phyloP scores from a whole-genome alignment of 2,888 invertebrate species.

The Agonopterix arenella region DNA sequence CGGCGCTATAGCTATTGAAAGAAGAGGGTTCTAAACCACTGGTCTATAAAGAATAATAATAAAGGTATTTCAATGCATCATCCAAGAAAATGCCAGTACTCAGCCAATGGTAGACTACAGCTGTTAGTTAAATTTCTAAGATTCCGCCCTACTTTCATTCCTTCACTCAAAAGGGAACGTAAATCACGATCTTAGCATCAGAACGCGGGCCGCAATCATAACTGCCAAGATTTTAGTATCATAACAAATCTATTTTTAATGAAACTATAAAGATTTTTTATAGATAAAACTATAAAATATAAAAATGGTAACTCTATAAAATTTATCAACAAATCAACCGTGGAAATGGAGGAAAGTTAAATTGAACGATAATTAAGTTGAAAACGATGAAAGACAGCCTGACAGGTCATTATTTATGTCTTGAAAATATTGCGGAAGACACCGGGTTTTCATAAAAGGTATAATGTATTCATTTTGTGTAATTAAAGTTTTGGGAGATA shows the following conservation, averaged over 20 bases:
- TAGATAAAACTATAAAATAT: neutral
- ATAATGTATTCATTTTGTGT: conserved; percentile 29
- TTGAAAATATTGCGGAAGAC: conserved; percentile 21
- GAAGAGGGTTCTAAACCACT: too few species aligned
- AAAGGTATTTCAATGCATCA: too few species aligned
- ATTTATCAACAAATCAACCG: conserved; percentile 1
- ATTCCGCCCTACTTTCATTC: neutral
- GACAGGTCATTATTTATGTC: conserved; percentile 33
- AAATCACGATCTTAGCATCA: neutral
- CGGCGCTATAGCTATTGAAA: too few species aligned
- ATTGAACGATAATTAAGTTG: conserved; percentile 33
- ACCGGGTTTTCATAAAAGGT: conserved; percentile 36
- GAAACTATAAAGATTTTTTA: neutral
- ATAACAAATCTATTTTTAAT: neutral
- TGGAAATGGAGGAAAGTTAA: conserved; percentile 14
- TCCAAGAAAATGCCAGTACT: too few species aligned
- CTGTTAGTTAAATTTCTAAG: neutral
- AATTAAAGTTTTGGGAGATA: conserved; percentile 33
- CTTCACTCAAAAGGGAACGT: conserved; percentile 1
- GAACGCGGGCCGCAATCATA: neutral
- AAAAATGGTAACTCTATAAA: neutral
- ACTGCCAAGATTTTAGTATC: conserved; percentile 2
- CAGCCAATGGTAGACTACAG: neutral
- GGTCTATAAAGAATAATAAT: too few species aligned
- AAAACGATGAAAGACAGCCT: conserved; percentile 25